Evolutionary conservation across 2,797 vertebrate species (phyloP).

Genomic region (Psittacula echo): DNA sequence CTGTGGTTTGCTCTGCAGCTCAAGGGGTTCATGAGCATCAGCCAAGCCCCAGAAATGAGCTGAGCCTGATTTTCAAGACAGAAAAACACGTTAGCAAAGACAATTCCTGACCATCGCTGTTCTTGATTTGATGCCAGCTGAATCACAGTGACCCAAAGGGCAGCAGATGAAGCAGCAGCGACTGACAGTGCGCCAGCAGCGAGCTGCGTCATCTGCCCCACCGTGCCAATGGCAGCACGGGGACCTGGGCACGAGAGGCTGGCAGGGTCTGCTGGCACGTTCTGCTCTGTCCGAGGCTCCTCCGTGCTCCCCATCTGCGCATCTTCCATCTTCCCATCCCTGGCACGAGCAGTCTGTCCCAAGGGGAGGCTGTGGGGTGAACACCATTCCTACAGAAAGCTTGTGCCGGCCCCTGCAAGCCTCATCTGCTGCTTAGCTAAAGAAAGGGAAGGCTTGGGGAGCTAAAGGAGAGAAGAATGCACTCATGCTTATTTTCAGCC

Average conservation of each 20-base stretch:
- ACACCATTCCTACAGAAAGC: not conserved
- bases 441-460: not conserved
- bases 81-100: not conserved
- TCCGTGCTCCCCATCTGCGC: rapidly evolving
- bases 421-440: slow-evolving; percentile 14
- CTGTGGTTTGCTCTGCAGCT: not conserved
- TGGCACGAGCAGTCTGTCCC: not conserved
- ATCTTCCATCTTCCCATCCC: not conserved
- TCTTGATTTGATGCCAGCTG: not conserved
- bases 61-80: rapidly evolving
- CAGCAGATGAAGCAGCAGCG: not conserved
- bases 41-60: not conserved
- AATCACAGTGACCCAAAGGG: not conserved
- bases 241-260: rapidly evolving
- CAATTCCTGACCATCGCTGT: not conserved
- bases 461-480: not conserved
- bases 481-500: not conserved
- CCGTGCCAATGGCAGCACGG: not conserved
- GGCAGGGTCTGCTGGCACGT: not conserved
- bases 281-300: not conserved
- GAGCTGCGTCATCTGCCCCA: not conserved
- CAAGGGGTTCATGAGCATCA: not conserved
- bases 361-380: not conserved
- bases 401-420: rapidly evolving
- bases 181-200: not conserved